Evolutionary conservation across 2,888 invertebrate species (phyloP).

Genomic region (Plagodis dolabraria): DNA sequence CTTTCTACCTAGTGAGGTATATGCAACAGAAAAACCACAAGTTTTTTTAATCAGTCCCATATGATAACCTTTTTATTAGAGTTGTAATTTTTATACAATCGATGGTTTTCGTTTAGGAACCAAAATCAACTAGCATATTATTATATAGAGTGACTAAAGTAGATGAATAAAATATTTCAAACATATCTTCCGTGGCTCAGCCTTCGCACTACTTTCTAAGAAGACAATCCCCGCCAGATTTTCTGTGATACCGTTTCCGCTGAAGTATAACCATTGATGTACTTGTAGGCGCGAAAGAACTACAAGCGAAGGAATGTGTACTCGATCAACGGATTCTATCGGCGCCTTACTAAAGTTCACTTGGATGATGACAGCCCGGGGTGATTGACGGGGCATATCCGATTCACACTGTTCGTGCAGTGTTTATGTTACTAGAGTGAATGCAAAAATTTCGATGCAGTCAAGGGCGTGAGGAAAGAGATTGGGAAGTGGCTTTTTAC

Average conservation of each 20-base stretch:
- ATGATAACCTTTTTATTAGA: too few relatives aligned
- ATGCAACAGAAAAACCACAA: too few relatives aligned
- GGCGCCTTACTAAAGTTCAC: constrained; percentile 7
- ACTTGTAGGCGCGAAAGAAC: constrained; percentile 9
- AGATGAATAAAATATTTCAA: not conserved
- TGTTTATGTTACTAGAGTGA: constrained; percentile 2
- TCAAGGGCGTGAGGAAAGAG: constrained; percentile 6
- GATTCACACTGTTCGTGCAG: constrained; percentile 2
- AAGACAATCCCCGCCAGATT: constrained; percentile 1
- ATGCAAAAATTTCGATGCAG: constrained; percentile 13
- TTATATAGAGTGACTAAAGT: not conserved
- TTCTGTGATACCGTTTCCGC: not conserved
- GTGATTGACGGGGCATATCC: constrained; percentile 11
- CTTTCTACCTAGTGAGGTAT: too few relatives aligned
- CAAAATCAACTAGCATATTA: too few relatives aligned
- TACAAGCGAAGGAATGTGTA: not conserved
- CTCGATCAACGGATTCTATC: constrained; percentile 9
- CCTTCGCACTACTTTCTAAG: constrained; percentile 14
- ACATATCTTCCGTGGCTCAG: not conserved
- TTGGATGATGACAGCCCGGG: constrained; percentile 1
- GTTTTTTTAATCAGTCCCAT: too few relatives aligned
- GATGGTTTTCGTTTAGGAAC: too few relatives aligned
- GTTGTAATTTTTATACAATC: too few relatives aligned
- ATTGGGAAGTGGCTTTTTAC: too few relatives aligned
- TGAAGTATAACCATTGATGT: not conserved